Base-by-base conservation (phyloP, 2,113 vertebrate species). In the Elephas maximus region DNA sequence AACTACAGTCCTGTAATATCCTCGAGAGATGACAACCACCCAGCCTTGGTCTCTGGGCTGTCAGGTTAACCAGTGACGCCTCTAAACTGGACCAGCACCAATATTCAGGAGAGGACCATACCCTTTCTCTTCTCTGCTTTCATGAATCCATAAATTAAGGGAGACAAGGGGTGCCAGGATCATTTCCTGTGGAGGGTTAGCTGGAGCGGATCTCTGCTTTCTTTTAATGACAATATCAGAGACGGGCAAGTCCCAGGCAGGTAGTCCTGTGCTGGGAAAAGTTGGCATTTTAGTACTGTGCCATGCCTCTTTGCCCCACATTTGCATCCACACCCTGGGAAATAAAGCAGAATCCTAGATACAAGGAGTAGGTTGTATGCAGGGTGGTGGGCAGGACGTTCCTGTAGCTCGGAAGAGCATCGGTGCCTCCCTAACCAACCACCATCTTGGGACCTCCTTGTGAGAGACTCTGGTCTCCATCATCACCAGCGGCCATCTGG, bases 31-130 rank as follows among this genome's bases (percentile, higher is more conserved):
- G 65, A 63, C 1, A 6, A 33, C 92, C 67, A 63, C 23, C 80
- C 84, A 26, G 84, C 73, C 92, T 74, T 0, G 41, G 85, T 80
- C 88, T 48, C 95, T 30, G 84, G 73, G 78, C 94, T 85, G 33
- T 48, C 77, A 33, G 65, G 53, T 63, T 24, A 86, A 30, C 37
- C 76, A 28, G 37, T 28, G 76, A 80, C 60, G 24, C 84, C 76
- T 44, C 45, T 67, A 82, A 23, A 4, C 23, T 2, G 53, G 57
- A 63, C 15, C 7, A 23, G 41, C 30, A 28, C 33, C 8, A 7
- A 26, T 37, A 44, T 60, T 90, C 87, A 0, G 6, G 37, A 78
- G 60, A 79, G 63, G 26, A 18, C 67, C 2, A 0, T 8, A 0
- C 48, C 51, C 71, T 60, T 57, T 74, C 41, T 67, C 53, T 33